Evolutionary conservation across 2,888 invertebrate species (phyloP).

Genomic region (Mimas tiliae): DNA sequence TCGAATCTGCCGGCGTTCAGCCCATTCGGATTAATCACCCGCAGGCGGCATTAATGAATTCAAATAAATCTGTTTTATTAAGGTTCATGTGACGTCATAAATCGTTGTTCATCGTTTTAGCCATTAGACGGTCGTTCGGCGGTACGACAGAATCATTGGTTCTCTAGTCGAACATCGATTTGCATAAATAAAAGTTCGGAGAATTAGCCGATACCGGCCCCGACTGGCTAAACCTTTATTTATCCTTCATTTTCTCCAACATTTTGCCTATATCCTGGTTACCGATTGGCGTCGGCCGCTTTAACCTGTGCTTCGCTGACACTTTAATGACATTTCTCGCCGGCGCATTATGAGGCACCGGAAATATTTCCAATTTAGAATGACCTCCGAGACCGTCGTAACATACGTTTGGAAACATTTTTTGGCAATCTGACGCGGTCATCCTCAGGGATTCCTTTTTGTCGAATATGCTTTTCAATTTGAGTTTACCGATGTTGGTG

Average conservation of each 20-base stretch:
- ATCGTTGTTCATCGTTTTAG: no score
- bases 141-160: no score
- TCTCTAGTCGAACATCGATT: no score
- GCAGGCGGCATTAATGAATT: no score
- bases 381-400: constrained; percentile 85
- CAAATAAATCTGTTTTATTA: no score
- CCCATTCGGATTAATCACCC: no score
- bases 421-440: constrained; percentile 41
- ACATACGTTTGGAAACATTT: constrained; percentile 49
- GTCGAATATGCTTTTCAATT: constrained; percentile 58
- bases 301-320: constrained; percentile 62
- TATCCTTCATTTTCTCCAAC: constrained; percentile 47
- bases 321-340: constrained; percentile 55
- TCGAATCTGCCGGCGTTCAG: no score
- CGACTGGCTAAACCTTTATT: no score
- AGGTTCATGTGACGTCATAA: no score
- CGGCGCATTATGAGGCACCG: constrained; percentile 52
- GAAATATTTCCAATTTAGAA: constrained; percentile 79
- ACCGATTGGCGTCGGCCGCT: constrained; percentile 52
- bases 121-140: no score
- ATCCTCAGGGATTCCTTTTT: constrained; percentile 54
- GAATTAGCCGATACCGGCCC: no score
- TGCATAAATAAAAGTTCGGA: no score
- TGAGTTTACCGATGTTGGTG: constrained; percentile 38
- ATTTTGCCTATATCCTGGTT: constrained; percentile 59